These are phyloP conservation scores for Amorpha juglandis DNA, from an alignment of 2,888 invertebrate genomes.

Conservation along the genomic window DNA sequence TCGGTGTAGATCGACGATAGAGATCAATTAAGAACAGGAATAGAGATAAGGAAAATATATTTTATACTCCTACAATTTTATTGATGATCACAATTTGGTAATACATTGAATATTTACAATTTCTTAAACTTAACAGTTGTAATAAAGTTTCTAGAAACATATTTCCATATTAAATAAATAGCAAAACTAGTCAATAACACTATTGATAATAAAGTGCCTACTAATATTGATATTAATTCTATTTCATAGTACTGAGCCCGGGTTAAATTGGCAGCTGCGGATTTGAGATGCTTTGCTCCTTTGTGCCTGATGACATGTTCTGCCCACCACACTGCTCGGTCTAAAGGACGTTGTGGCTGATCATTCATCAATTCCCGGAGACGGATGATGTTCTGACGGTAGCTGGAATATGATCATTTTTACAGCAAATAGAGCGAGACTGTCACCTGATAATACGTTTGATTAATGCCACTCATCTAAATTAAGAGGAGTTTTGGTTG, in stretches of 20 bases:
- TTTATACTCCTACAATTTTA: too few species aligned
- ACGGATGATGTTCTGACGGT: slow-evolving; percentile 23
- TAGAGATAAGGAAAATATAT: too few species aligned
- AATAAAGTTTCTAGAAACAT: slow-evolving; percentile 3
- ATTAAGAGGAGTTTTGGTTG: too few species aligned
- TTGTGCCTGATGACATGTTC: slow-evolving; percentile 47
- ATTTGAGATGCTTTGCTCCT: slow-evolving; percentile 42
- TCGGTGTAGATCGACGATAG: too few species aligned
- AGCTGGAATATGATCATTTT: slow-evolving; percentile 19
- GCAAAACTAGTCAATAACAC: slow-evolving; percentile 23
- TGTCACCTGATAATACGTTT: too few species aligned
- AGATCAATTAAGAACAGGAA: too few species aligned
- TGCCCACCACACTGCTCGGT: slow-evolving; percentile 54
- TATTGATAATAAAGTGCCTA: slow-evolving; percentile 30
- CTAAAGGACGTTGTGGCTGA: slow-evolving; percentile 38
- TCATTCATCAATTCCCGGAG: slow-evolving; percentile 25
- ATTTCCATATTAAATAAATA: slow-evolving; percentile 28
- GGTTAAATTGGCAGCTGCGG: slow-evolving; percentile 46
- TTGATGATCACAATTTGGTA: too few species aligned
- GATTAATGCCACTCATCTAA: too few species aligned
- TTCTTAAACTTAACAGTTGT: slow-evolving; percentile 22
- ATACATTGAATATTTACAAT: neutral
- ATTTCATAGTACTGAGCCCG: slow-evolving; percentile 47
- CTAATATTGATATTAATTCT: slow-evolving; percentile 36
- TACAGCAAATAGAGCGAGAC: too few species aligned